Evolutionary conservation across 1,140 invertebrate genomes (phyloP).

Genomic region (Ptiloglossa arizonensis): DNA sequence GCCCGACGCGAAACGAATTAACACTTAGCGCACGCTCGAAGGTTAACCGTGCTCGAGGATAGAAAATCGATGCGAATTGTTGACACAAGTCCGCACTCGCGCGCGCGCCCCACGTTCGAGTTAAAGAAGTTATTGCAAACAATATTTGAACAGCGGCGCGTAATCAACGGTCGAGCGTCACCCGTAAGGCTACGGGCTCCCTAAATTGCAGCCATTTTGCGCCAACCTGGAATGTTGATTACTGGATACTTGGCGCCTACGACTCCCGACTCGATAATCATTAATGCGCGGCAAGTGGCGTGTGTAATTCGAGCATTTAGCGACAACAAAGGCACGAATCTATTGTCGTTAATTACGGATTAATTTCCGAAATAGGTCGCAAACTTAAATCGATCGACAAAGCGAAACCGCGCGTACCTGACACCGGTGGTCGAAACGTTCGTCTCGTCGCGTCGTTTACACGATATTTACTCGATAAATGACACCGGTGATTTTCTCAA

Average conservation of each 20-base stretch:
- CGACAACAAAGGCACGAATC: slow-evolving; percentile 45
- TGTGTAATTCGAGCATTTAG: slow-evolving; percentile 53
- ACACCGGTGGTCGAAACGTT: no score
- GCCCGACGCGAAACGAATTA: no score
- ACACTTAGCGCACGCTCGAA: background rate
- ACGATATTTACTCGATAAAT: no score
- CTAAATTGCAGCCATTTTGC: slow-evolving; percentile 58
- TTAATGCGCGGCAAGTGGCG: slow-evolving; percentile 37
- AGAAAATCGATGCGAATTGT: background rate
- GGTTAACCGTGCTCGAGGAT: background rate
- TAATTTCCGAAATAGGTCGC: no score
- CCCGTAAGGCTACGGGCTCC: slow-evolving; percentile 51
- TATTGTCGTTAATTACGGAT: slow-evolving; percentile 23
- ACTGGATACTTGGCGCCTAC: slow-evolving; percentile 54
- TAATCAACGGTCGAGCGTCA: slow-evolving; percentile 40
- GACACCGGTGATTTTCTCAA: no score
- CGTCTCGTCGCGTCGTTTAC: no score
- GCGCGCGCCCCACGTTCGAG: no score
- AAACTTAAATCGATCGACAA: no score
- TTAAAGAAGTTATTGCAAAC: slow-evolving; percentile 1
- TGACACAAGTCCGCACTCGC: background rate
- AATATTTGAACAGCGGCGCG: slow-evolving; percentile 4
- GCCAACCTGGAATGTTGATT: slow-evolving; percentile 61
- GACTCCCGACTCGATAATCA: slow-evolving; percentile 40
- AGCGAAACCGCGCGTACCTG: no score